Evolutionary conservation across 2,797 vertebrate species (phyloP).

Genomic region (Hydrocynus forskahlii): DNA sequence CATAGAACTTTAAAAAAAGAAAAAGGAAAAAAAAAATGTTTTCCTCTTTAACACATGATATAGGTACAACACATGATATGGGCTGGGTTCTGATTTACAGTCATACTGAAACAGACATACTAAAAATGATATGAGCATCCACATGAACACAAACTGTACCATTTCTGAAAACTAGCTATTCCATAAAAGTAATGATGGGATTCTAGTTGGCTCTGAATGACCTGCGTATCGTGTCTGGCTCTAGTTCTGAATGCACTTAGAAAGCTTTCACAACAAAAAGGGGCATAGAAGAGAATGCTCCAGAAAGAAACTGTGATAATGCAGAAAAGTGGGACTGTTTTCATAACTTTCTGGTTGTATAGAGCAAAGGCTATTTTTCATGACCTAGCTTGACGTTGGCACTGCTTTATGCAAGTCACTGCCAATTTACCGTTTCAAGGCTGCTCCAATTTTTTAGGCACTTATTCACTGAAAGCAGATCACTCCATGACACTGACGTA

Average conservation of each 20-base stretch:
- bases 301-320: conserved; percentile 14
- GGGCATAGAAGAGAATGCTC: conserved; percentile 2
- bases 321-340: conserved; percentile 21
- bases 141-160: not conserved
- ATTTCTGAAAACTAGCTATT: not conserved
- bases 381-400: conserved; percentile 18
- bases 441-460: not conserved
- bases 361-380: conserved; percentile 7
- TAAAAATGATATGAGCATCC: not conserved
- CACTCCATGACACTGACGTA: not conserved
- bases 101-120: not conserved
- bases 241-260: not conserved
- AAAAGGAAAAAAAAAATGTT: too few relatives aligned
- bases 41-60: not conserved
- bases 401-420: conserved; percentile 6
- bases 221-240: not conserved
- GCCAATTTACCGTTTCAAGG: conserved; percentile 9
- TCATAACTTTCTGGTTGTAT: conserved; percentile 16
- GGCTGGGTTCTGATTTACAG: too few relatives aligned
- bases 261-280: not conserved
- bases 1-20: too few relatives aligned
- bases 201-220: not conserved
- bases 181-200: not conserved
- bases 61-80: not conserved
- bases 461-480: not conserved